A percentile compares a stretch with the other conserved stretches of the same genome.
These are phyloP conservation scores for Phocides pigmalion DNA, from an alignment of 1,140 invertebrate species.

Conservation along the genomic window DNA sequence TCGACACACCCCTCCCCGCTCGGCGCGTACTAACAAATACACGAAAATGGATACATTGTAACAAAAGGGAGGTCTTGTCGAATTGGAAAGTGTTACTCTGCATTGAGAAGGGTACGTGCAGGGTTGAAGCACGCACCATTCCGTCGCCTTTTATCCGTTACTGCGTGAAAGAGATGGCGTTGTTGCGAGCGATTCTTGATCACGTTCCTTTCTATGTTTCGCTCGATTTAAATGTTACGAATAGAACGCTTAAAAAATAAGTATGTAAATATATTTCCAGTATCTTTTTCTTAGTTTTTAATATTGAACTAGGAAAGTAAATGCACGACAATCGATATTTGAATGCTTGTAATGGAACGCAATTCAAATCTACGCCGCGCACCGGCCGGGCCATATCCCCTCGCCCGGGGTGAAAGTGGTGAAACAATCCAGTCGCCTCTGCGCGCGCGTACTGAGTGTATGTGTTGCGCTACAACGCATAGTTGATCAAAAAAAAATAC, in stretches of 20 bases:
- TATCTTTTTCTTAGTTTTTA: neutral
- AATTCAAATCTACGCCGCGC: conserved; percentile 45
- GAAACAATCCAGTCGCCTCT: conserved; percentile 57
- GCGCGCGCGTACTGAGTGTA: conserved; percentile 48
- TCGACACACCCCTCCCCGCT: conserved; percentile 34
- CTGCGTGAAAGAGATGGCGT: conserved; percentile 50
- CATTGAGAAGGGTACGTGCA: conserved; percentile 63
- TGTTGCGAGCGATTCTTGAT: conserved; percentile 39
- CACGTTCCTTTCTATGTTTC: conserved; percentile 48
- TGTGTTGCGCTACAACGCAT: conserved; percentile 18
- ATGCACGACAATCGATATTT: conserved; percentile 45
- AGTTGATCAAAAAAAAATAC: conserved; percentile 50
- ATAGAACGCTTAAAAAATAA: neutral
- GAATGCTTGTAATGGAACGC: conserved; percentile 63
- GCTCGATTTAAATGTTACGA: neutral
- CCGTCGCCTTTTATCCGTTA: conserved; percentile 56
- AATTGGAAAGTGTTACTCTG: conserved; percentile 52
- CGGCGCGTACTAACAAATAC: neutral
- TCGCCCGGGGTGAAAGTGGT: conserved; percentile 64
- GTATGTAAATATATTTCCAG: neutral
- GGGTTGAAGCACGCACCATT: conserved; percentile 56
- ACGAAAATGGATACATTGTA: conserved; percentile 34
- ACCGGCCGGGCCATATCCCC: conserved; percentile 65
- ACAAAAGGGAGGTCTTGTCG: conserved; percentile 40
- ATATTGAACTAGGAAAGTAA: neutral